Base-by-base conservation (phyloP, 2,113 vertebrate genomes). In the Oryzias melastigma region DNA sequence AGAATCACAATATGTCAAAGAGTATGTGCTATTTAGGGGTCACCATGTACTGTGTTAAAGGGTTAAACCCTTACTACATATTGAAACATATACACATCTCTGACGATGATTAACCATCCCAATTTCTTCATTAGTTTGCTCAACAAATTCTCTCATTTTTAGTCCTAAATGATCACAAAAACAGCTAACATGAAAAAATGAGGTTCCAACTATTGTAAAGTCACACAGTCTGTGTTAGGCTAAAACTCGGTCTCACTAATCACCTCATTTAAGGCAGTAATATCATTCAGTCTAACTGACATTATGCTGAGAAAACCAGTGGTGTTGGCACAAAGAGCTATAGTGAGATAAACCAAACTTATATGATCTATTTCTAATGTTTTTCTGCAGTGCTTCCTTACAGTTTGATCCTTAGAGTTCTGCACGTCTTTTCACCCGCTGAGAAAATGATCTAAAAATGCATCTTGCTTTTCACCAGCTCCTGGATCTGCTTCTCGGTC, bases 401-500 rank as follows among this genome's bases (percentile, higher is more conserved):
- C 29, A n/a, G 14, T 52, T 52, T 29, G 15, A 52, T 22, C 22
- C n/a, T 53, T 53, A 27, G 5, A 27, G 25, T 6, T 58, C 48
- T 27, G 5, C 1, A 7, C 17, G 44, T 5, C n/a, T 1, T 29
- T 49, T 51, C 53, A 18, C 4, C 42, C 46, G 15, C 4, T 24
- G 16, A 8, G 22, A 0, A 52, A 27, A 22, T 25, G 25, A 14
- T 45, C 8, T 13, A 15, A 15, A 25, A 52, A 44, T 16, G 22
- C 53, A 50, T 50, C 49, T 49, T 5, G 45, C 1, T 15, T 50
- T 6, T 5, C 52, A 7, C 40, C 35, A 40, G 14, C 4, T 43
- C n/a, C 3, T 40, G 41, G 17, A 35, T 25, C 7, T 62, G 49
- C 27, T 63, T 61, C 65, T 69, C 55, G 29, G 35, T 7, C 41